Conservation (phyloP, 2,888 invertebrate species). For the Thyatira batis region DNA sequence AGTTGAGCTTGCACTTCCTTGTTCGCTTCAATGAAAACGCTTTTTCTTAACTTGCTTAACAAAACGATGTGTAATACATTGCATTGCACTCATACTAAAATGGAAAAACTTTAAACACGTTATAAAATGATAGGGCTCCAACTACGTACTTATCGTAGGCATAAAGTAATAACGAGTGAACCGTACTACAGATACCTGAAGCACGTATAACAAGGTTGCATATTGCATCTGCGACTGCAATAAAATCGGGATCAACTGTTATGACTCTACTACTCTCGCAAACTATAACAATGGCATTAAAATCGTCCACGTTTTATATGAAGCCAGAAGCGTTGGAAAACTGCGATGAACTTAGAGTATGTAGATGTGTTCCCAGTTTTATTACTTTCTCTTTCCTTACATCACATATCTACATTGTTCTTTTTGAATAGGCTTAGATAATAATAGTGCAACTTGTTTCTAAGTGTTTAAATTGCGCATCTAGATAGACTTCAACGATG, state of each 20-base stretch:
- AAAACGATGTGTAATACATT: too few relatives aligned
- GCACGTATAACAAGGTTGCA: constrained; percentile 45
- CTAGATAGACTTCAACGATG: too few relatives aligned
- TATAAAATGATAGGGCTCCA: constrained; percentile 3
- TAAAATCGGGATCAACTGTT: constrained; percentile 76
- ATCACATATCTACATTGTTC: not conserved
- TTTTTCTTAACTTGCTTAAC: too few relatives aligned
- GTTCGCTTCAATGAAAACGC: too few relatives aligned
- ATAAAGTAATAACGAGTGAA: constrained; percentile 17
- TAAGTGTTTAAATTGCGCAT: too few relatives aligned
- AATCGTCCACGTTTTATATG: constrained; percentile 51
- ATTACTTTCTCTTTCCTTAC: not conserved
- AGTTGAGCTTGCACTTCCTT: too few relatives aligned
- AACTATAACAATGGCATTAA: constrained; percentile 68
- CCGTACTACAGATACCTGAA: constrained; percentile 14
- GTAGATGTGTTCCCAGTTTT: constrained; percentile 8
- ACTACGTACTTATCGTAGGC: constrained; percentile 14
- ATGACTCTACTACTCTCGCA: constrained; percentile 58
- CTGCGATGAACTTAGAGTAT: constrained; percentile 28
- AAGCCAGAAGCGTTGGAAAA: constrained; percentile 33
- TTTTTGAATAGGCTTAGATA: not conserved
- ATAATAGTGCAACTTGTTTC: not conserved
- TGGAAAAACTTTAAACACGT: not conserved
- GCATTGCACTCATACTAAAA: not conserved
- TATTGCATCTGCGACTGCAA: constrained; percentile 67